A percentile compares a stretch with the other conserved stretches of the same genome.
Evolutionary conservation across 2,797 vertebrate genomes (phyloP).

Genomic region (Squalus acanthias): DNA sequence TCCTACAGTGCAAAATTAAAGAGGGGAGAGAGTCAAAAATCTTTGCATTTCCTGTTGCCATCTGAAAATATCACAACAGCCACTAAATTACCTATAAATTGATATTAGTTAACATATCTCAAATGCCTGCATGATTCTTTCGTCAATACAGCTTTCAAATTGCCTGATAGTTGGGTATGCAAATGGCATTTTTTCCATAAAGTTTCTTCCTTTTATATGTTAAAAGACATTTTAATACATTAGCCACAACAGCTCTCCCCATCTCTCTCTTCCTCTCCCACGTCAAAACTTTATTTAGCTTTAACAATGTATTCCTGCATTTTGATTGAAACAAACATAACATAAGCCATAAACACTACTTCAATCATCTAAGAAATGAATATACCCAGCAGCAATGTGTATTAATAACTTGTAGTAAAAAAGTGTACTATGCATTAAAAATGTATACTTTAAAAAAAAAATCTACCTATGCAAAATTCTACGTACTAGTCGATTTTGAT

Average conservation of each 20-base stretch:
- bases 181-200: background rate
- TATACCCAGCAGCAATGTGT: background rate
- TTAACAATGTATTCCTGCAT: background rate
- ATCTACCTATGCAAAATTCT: background rate
- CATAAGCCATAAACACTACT: background rate
- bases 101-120: background rate
- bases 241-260: background rate
- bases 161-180: background rate
- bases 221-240: background rate
- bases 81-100: background rate
- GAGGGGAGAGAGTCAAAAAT: background rate
- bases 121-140: background rate
- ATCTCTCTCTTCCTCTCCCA: background rate
- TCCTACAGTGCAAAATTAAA: background rate
- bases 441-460: background rate
- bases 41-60: conserved; percentile 9
- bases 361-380: background rate
- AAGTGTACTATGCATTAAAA: background rate
- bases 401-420: background rate
- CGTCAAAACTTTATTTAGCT: background rate
- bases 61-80: background rate
- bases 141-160: background rate
- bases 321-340: background rate
- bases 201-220: background rate
- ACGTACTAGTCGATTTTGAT: background rate